A percentile compares a stretch with the other conserved stretches of the same genome.
These are phyloP conservation scores for Coleophora flavipennella DNA, from an alignment of 2,888 invertebrate genomes.

Conservation along the genomic window DNA sequence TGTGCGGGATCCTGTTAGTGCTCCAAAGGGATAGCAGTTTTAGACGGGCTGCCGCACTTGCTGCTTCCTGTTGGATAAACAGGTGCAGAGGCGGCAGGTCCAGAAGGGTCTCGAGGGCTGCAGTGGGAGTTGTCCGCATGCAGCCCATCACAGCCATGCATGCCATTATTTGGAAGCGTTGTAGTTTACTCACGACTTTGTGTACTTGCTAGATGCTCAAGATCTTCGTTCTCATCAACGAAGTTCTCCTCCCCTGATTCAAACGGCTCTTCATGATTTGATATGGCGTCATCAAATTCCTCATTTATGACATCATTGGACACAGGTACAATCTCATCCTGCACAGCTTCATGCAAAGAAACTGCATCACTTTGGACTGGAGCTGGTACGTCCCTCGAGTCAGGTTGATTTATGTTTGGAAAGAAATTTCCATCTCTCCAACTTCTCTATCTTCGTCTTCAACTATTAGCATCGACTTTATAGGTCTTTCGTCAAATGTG, in stretches of 20 bases:
- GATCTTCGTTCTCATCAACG: not conserved
- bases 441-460: not conserved
- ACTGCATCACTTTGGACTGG: not conserved
- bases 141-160: too few relatives aligned
- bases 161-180: too few relatives aligned
- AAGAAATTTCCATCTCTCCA: not conserved
- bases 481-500: slow-evolving; percentile 7
- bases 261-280: too few relatives aligned
- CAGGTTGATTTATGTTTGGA: not conserved
- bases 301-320: not conserved
- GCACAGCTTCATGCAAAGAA: not conserved
- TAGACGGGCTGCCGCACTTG: too few relatives aligned
- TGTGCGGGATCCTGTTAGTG: too few relatives aligned
- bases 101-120: too few relatives aligned
- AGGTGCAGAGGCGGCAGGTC: too few relatives aligned
- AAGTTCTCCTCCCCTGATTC: not conserved
- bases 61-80: too few relatives aligned
- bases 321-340: not conserved
- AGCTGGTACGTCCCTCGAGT: not conserved
- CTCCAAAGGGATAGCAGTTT: too few relatives aligned
- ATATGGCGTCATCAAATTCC: not conserved
- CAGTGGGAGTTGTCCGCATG: too few relatives aligned
- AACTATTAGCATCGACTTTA: not conserved
- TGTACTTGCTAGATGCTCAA: not conserved
- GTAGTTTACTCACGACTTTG: too few relatives aligned